These are phyloP conservation scores for Murina feae DNA, from an alignment of 2,113 vertebrate genomes.

Conservation along the genomic window DNA sequence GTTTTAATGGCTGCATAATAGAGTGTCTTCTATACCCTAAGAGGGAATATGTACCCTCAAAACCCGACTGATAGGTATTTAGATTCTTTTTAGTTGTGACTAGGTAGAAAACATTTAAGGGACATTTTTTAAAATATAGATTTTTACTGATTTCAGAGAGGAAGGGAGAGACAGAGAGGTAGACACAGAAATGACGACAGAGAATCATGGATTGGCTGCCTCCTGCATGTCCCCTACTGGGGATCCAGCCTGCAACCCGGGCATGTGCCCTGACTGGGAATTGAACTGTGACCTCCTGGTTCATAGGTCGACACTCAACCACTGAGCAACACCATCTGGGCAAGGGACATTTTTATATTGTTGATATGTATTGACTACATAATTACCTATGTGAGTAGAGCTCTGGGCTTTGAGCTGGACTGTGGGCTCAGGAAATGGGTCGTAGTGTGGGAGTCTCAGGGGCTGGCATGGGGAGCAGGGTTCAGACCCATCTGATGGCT, in stretches of 20 bases:
- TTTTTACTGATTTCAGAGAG: too few species aligned
- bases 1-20: slow-evolving; percentile 3
- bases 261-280: too few species aligned
- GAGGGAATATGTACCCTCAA: not conserved
- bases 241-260: too few species aligned
- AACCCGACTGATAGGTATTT: not conserved
- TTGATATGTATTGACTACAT: not conserved
- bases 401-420: not conserved
- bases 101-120: not conserved
- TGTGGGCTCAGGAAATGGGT: not conserved
- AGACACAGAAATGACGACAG: too few species aligned
- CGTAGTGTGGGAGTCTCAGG: not conserved
- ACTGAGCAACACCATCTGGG: too few species aligned
- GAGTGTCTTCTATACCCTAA: not conserved
- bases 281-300: too few species aligned
- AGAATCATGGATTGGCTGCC: too few species aligned
- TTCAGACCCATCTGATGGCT: not conserved
- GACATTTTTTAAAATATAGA: not conserved
- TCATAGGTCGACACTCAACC: too few species aligned
- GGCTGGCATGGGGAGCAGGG: not conserved
- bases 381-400: not conserved
- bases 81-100: not conserved
- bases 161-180: too few species aligned
- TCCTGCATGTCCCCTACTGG: too few species aligned
- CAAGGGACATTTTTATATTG: not conserved